Percentiles rank a stretch among this genome's conserved stretches.
Conservation (phyloP, 2,797 vertebrate genomes). For the Meda fulgida region DNA sequence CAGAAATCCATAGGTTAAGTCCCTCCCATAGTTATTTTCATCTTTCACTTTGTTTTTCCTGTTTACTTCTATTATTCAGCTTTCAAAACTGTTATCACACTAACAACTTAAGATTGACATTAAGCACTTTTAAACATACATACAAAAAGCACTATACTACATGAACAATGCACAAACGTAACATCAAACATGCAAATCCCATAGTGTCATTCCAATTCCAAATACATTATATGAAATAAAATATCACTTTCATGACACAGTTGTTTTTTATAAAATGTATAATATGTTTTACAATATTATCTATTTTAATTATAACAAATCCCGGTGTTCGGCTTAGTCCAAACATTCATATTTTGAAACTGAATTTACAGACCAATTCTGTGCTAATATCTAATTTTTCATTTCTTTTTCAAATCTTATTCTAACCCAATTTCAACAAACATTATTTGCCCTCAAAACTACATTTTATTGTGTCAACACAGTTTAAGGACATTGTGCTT, state of each 20-base stretch:
- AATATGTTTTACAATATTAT: background rate
- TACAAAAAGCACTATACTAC: background rate
- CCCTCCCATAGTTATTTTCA: background rate
- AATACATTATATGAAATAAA: background rate
- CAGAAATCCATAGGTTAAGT: background rate
- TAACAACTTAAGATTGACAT: background rate
- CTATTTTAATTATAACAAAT: background rate
- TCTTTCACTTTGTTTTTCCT: slow-evolving; percentile 1
- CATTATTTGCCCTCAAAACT: background rate
- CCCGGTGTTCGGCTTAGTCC: background rate
- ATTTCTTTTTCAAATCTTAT: background rate
- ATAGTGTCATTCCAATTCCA: background rate
- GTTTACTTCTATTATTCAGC: slow-evolving; percentile 9
- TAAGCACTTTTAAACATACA: background rate
- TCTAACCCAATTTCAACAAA: background rate
- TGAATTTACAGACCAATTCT: background rate
- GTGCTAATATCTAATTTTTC: background rate
- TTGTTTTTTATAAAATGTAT: background rate
- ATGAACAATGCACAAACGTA: background rate
- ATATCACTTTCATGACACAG: background rate
- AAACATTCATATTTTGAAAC: too few relatives aligned
- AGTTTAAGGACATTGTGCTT: slow-evolving; percentile 1
- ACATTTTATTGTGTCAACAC: slow-evolving; percentile 2
- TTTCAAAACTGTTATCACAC: background rate
- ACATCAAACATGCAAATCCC: background rate